These are phyloP conservation scores for Channallabes apus DNA, from an alignment of 2,797 vertebrate species.

Conservation along the genomic window DNA sequence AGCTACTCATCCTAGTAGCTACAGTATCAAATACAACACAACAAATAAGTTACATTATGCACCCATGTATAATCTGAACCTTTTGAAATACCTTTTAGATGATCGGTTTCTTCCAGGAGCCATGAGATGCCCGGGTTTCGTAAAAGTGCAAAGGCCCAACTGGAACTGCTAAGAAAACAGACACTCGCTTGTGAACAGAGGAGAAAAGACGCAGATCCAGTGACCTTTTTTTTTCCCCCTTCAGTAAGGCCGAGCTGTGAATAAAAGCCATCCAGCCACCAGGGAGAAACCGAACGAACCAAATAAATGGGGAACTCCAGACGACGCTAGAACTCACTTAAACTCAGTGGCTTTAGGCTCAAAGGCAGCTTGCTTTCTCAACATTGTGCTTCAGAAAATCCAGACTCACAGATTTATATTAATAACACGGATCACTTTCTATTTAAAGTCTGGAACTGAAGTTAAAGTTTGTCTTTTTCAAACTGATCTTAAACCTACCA, in stretches of 20 bases:
- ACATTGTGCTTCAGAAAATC: background rate
- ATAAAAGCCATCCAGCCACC: conserved; percentile 38
- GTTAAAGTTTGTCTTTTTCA: background rate
- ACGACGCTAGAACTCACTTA: background rate
- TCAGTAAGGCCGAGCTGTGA: conserved; percentile 18
- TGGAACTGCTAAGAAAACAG: conserved; percentile 31
- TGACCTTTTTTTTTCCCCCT: conserved; percentile 31
- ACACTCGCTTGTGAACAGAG: conserved; percentile 25
- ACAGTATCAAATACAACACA: background rate
- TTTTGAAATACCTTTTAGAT: background rate
- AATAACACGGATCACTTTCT: background rate
- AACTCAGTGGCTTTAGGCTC: conserved; percentile 8
- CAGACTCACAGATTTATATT: background rate
- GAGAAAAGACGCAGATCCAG: conserved; percentile 36
- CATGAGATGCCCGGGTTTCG: background rate
- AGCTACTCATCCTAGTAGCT: background rate
- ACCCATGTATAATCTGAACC: background rate
- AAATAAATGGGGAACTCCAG: conserved; percentile 16
- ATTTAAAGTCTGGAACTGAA: background rate
- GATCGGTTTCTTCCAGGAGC: background rate
- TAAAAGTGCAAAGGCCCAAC: background rate
- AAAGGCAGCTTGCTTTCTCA: background rate
- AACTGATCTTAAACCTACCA: too few species aligned
- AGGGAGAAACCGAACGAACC: conserved; percentile 32
- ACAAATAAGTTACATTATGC: background rate